Evolutionary conservation across 2,113 vertebrate genomes (phyloP), one percentile per base, ranked within the genome.

Genomic region (Cnemophilus loriae): DNA sequence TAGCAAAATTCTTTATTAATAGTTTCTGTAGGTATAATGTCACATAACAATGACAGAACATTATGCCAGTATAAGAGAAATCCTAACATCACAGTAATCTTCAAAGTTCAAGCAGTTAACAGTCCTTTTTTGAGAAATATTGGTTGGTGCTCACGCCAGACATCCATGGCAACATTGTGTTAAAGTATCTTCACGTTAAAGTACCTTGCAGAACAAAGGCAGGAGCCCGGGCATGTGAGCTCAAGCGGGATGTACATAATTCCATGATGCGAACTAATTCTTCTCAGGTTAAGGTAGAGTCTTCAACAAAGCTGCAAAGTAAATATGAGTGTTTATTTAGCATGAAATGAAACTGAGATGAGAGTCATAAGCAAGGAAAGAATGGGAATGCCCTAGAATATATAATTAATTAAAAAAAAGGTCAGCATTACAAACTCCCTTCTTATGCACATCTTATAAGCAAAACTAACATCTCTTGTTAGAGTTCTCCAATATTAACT

Each of bases 1-100:
- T 95, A 89, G 84, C 46, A 95, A 91, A 93, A 57, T 22, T 71
- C 82, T 97, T 96, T 96, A 95, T 96, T 97, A 82, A 61, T 95
- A 82, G 33, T 74, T 95, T 84, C 59, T 90, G 64, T 85, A 74
- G 55, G 42, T 93, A 88, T 96, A 81, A 65, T 47, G 64, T 78
- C 84, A 94, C 91, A 56, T 76, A 91, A 79, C 89, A 94, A 87
- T 84, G 74, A 67, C 64, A 96, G 89, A 93, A 33, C 46, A 88
- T 74, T 35, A 77, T 83, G 78, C 59, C 82, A 83, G 39, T 65
- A 55, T 73, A 80, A 91, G 85, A 94, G 90, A 86, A 88, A 78
- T 75, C 47, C 85, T 81, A 94, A 85, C 82, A 88, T 59, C 82
- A 90, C 93, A 90, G 87, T 61, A 27, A 83, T 55, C 47, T 91